Conservation (phyloP, 2,113 vertebrate genomes). For the Notothenia coriiceps region DNA sequence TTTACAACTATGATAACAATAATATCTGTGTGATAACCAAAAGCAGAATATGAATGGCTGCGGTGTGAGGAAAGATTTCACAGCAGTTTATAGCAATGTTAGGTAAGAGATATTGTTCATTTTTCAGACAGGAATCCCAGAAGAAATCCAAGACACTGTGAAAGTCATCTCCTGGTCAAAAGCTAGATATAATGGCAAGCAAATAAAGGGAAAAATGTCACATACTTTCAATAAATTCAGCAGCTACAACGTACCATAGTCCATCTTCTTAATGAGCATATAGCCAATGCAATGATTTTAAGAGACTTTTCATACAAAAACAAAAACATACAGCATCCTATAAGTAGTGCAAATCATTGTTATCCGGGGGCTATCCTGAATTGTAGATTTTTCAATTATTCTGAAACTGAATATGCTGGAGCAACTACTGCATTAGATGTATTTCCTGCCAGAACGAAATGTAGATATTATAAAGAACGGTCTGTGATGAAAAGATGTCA, state of each 20-base stretch:
- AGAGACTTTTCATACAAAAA: constrained; percentile 21
- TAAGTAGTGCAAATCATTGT: constrained; percentile 41
- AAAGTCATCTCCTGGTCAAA: constrained; percentile 43
- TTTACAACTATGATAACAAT: constrained; percentile 39
- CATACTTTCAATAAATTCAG: constrained; percentile 38
- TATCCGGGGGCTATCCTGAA: constrained; percentile 3
- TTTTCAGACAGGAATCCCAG: constrained; percentile 16
- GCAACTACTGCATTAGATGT: not conserved
- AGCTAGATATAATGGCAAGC: constrained; percentile 49
- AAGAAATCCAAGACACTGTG: constrained; percentile 21
- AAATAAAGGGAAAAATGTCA: constrained; percentile 41
- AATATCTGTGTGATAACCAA: constrained; percentile 43
- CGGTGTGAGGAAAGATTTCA: constrained; percentile 39
- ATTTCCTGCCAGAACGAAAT: not conserved
- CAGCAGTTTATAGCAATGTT: constrained; percentile 44
- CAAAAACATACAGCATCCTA: constrained; percentile 17
- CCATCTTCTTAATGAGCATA: constrained; percentile 12
- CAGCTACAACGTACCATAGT: constrained; percentile 30
- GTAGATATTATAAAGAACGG: not conserved
- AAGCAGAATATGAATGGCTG: constrained; percentile 38
- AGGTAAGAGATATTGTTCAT: constrained; percentile 11
- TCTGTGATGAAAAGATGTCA: not conserved
- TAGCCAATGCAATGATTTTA: constrained; percentile 25
- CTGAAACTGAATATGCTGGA: not conserved
- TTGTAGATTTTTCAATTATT: not conserved